Evolutionary conservation across 2,797 vertebrate genomes (phyloP).

Genomic region (Hapalemur alaotrensis): DNA sequence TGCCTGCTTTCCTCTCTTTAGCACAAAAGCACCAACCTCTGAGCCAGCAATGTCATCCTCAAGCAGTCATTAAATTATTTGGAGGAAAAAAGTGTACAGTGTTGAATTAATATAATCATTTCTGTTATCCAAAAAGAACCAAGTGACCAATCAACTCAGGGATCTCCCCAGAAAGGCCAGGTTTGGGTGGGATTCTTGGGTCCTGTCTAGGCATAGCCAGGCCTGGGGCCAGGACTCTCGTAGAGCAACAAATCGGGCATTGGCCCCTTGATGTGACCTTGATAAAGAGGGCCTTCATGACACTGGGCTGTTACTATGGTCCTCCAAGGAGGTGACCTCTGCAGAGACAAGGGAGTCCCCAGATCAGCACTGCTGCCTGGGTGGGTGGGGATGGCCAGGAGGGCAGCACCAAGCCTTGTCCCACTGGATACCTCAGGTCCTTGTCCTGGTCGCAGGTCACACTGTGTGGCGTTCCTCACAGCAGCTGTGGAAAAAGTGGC

Average conservation of each 20-base stretch:
- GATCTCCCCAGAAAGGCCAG: not conserved
- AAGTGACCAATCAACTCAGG: not conserved
- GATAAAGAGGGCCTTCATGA: not conserved
- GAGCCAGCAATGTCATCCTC: not conserved
- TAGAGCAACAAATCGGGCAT: not conserved
- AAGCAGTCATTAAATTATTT: not conserved
- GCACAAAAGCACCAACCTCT: constrained; percentile 49
- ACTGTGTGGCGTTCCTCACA: not conserved
- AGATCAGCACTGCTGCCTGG: not conserved
- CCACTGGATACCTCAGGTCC: not conserved
- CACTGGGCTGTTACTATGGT: not conserved
- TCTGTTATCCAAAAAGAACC: not conserved
- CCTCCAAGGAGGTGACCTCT: not conserved
- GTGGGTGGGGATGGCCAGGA: accelerated
- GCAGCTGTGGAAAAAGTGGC: not conserved
- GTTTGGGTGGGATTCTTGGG: too few relatives aligned
- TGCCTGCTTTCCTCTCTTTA: constrained; percentile 66
- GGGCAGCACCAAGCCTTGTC: not conserved
- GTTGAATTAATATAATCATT: not conserved
- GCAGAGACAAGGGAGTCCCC: not conserved
- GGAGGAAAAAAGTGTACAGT: not conserved
- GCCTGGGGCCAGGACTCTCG: not conserved
- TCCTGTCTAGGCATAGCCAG: not conserved
- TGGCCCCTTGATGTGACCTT: not conserved
- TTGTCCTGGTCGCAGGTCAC: not conserved